phyloP scores from a whole-genome alignment of 2,113 vertebrate genomes.

The Bubo scandiacus region DNA sequence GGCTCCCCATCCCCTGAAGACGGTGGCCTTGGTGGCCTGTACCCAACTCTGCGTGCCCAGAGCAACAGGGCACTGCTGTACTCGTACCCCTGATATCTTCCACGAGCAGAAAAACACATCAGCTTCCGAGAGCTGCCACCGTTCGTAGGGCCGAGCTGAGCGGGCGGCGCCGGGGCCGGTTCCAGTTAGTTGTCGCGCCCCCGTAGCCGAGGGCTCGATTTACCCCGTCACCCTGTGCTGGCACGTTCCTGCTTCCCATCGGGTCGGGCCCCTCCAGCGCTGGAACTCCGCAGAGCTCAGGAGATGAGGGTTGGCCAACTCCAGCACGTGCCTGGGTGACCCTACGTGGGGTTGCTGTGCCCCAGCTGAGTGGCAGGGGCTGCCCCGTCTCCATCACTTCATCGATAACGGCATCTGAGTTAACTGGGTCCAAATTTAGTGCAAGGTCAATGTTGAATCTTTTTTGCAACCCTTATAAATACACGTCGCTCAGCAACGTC shows the following conservation, averaged over 20 bases:
- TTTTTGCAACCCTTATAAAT: neutral
- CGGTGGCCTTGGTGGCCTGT: neutral
- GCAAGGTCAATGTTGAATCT: neutral
- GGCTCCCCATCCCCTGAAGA: neutral
- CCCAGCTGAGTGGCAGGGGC: neutral
- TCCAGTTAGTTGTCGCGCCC: rapidly evolving
- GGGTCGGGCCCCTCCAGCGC: neutral
- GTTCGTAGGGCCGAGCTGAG: neutral
- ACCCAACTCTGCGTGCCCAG: neutral
- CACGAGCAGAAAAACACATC: rapidly evolving
- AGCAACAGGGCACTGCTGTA: neutral
- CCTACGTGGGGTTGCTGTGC: rapidly evolving
- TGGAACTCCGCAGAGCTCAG: neutral
- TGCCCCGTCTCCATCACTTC: neutral
- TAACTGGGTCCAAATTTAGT: neutral
- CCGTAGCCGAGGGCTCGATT: neutral
- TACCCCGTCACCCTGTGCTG: neutral
- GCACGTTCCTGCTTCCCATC: rapidly evolving
- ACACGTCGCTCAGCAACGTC: rapidly evolving
- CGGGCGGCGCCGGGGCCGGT: neutral
- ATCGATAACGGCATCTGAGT: too few species aligned
- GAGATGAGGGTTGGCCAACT: rapidly evolving
- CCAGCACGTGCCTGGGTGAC: too few species aligned
- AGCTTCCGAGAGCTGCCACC: rapidly evolving
- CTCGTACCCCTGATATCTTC: neutral